A percentile compares a stretch with the other conserved stretches of the same genome.
Evolutionary conservation across 2,797 vertebrate genomes (phyloP).

Genomic region (Hyperoplus immaculatus): DNA sequence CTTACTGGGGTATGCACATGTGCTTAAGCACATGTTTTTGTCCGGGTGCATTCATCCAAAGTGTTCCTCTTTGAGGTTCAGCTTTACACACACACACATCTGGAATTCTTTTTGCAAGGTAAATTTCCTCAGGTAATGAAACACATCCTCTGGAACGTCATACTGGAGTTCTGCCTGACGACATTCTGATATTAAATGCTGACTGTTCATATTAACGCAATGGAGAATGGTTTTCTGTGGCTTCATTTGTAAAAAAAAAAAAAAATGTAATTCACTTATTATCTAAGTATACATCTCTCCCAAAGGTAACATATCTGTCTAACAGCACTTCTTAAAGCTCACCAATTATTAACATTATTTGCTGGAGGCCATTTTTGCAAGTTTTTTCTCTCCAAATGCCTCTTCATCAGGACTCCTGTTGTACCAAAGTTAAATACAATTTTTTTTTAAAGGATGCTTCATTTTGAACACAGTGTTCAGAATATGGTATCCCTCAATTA

Average conservation of each 20-base stretch:
- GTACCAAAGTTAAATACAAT: neutral
- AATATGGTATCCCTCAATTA: neutral
- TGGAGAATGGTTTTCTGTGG: constrained; percentile 1
- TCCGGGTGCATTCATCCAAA: constrained; percentile 20
- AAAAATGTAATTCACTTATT: too few species aligned
- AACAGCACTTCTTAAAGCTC: neutral
- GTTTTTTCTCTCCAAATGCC: neutral
- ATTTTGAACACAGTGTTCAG: neutral
- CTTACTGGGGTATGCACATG: constrained; percentile 41
- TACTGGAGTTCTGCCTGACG: constrained; percentile 30
- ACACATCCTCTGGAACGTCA: constrained; percentile 49
- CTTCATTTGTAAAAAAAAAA: neutral
- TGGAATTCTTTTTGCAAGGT: constrained; percentile 52
- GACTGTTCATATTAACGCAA: constrained; percentile 11
- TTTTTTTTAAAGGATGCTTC: neutral
- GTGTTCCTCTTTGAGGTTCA: constrained; percentile 16
- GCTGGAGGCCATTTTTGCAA: neutral
- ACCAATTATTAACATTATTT: neutral
- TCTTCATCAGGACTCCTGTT: neutral
- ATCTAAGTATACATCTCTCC: too few species aligned
- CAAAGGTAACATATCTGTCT: neutral
- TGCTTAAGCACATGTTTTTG: constrained; percentile 35
- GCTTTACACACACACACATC: constrained; percentile 47
- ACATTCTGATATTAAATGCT: constrained; percentile 21
- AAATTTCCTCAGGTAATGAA: constrained; percentile 47